These are phyloP conservation scores for Zaprionus obscuricornis DNA, from an alignment of 2,888 invertebrate species.

Conservation along the genomic window DNA sequence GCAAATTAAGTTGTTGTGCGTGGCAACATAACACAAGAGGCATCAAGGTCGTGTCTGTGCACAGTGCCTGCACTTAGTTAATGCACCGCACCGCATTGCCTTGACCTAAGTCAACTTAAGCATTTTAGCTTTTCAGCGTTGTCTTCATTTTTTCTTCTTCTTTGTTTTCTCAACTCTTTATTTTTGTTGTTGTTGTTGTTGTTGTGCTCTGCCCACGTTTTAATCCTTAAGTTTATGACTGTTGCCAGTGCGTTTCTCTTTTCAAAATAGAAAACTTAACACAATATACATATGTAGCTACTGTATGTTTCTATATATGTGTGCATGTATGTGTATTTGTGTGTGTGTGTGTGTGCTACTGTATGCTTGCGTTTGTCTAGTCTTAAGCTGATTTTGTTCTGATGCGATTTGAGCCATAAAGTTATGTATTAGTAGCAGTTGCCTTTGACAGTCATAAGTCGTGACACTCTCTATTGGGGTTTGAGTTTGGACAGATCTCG, in stretches of 20 bases:
- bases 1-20: conserved; percentile 72
- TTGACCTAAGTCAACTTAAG: conserved; percentile 58
- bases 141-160: conserved; percentile 37
- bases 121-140: conserved; percentile 21
- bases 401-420: conserved; percentile 72
- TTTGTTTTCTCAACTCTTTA: conserved; percentile 51
- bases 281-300: conserved; percentile 46
- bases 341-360: conserved; percentile 4
- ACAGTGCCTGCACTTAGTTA: conserved; percentile 40
- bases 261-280: conserved; percentile 46
- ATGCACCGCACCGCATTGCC: conserved; percentile 38
- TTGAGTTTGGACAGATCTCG: conserved; percentile 31
- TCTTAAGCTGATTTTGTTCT: conserved; percentile 76
- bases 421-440: conserved; percentile 63
- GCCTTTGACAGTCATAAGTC: conserved; percentile 18
- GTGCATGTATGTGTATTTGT: conserved; percentile 1
- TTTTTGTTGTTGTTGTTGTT: too few relatives aligned
- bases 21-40: conserved; percentile 46
- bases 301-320: too few relatives aligned
- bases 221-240: conserved; percentile 70
- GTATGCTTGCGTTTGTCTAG: conserved; percentile 26
- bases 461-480: conserved; percentile 11
- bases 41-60: conserved; percentile 58
- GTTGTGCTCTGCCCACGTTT: conserved; percentile 15
- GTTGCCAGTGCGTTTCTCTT: conserved; percentile 60